Evolutionary conservation across 2,888 invertebrate genomes (phyloP), one percentile per base, ranked within the genome.

Genomic region (Didymodactylos carnosus): DNA sequence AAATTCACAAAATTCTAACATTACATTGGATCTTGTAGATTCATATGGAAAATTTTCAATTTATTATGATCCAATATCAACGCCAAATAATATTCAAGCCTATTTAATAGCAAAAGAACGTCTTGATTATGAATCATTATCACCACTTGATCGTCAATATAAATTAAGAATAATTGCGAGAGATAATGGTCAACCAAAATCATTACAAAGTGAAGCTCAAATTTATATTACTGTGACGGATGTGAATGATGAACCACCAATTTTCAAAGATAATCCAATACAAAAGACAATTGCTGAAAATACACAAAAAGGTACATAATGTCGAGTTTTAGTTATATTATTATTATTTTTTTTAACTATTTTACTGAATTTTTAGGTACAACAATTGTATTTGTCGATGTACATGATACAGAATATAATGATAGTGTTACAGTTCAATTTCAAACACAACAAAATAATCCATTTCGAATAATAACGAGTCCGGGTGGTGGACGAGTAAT

Each of bases 31-130:
- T 39, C 23, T 40, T 19, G 25, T 39, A 19, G 70, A 70, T 40
- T 25, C 70, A n/a, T 70, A 40, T 40, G 39, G 70, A 70, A 70
- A 70, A 70, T 70, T 40, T 40, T 29, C 39, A 7, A 70, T 40
- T 14, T 92, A 95, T 95, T 82, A 92, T 93, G 84, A 94, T 95
- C 80, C 93, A 94, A 76, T 92, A 92, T 39, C 91, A 92, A 1
- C 95, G 94, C 76, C 92, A 93, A 85, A 70, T 27, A 70, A 70
- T 43, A 29, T 70, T 70, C 70, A 70, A 43, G 70, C 70, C 14
- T 70, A 70, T 43, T 16, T 70, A 1, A 70, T 70, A 8, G 70
- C 70, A 7, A 70, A 70, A 62, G 53, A 27, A 62, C 53, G 53
- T 62, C 29, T 62, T 16, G 53, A 62, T 62, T 62, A 62, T 35